Percentiles rank a stretch among this genome's conserved stretches.
Evolutionary conservation across 2,888 invertebrate genomes (phyloP).

Genomic region (Drosophila paramelanica): DNA sequence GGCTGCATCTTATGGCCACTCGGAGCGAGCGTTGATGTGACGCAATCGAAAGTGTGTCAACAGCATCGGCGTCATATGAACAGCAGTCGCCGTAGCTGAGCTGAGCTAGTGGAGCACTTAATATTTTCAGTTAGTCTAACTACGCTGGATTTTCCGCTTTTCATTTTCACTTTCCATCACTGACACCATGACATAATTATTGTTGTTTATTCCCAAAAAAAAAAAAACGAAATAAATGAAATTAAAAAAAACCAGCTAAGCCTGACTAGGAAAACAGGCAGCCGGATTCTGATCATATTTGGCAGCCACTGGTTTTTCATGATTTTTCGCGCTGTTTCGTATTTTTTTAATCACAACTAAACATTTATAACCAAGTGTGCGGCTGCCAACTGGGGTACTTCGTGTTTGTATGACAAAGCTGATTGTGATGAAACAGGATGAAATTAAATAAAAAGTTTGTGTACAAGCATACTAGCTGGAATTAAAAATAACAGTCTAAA

Average conservation of each 20-base stretch:
- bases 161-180: constrained; percentile 77
- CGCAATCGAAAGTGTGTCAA: constrained; percentile 80
- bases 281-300: constrained; percentile 66
- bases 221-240: not conserved
- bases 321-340: constrained; percentile 37
- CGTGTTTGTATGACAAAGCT: not conserved
- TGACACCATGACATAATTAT: constrained; percentile 83
- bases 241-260: constrained; percentile 55
- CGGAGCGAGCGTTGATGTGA: constrained; percentile 44
- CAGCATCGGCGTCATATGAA: constrained; percentile 52
- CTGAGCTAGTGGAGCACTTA: constrained; percentile 50
- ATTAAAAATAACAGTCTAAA: too few species aligned
- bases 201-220: constrained; percentile 17
- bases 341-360: constrained; percentile 5
- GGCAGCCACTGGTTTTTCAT: constrained; percentile 41
- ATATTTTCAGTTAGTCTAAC: constrained; percentile 30
- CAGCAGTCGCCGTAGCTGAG: constrained; percentile 28
- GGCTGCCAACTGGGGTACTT: not conserved
- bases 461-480: too few species aligned
- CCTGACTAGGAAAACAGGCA: constrained; percentile 57
- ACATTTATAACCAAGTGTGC: not conserved
- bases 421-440: too few species aligned
- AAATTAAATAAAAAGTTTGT: too few species aligned
- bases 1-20: constrained; percentile 70
- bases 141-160: constrained; percentile 68